phyloP scores from a whole-genome alignment of 2,888 invertebrate species.

The Steinernema scapterisci region DNA sequence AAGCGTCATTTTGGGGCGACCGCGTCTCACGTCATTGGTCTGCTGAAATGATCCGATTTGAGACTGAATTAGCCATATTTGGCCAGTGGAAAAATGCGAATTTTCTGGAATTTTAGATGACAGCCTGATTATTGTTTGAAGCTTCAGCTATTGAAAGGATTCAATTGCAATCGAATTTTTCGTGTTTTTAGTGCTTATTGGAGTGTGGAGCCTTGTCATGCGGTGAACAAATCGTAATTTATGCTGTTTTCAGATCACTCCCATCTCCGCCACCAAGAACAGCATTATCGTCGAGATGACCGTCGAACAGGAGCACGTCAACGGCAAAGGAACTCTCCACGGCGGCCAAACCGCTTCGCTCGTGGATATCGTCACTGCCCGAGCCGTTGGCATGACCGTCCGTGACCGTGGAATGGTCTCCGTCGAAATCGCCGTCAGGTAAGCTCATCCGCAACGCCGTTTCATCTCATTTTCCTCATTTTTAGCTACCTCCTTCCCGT shows the following conservation, averaged over 20 bases:
- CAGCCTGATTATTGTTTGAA: too few relatives aligned
- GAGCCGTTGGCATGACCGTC: slow-evolving; percentile 55
- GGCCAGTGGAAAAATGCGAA: too few relatives aligned
- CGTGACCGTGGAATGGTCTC: slow-evolving; percentile 57
- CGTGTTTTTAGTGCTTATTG: too few relatives aligned
- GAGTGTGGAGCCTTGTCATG: too few relatives aligned
- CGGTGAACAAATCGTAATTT: too few relatives aligned
- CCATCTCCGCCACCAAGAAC: slow-evolving; percentile 49
- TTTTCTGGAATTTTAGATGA: too few relatives aligned
- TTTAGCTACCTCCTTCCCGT: slow-evolving; percentile 64
- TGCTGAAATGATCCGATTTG: too few relatives aligned
- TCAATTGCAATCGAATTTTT: too few relatives aligned
- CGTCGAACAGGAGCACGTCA: slow-evolving; percentile 58
- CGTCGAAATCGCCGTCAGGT: slow-evolving; percentile 60
- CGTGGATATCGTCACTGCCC: slow-evolving; percentile 61
- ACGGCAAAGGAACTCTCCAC: slow-evolving; percentile 63
- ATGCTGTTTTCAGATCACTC: slow-evolving; percentile 40
- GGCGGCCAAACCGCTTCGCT: slow-evolving; percentile 61
- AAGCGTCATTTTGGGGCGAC: too few relatives aligned
- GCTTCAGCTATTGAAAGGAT: too few relatives aligned
- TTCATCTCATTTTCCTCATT: slow-evolving; percentile 5
- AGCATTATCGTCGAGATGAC: slow-evolving; percentile 57
- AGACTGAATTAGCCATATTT: too few relatives aligned
- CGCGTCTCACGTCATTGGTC: too few relatives aligned
- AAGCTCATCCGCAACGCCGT: not conserved